A percentile compares a stretch with the other conserved stretches of the same genome.
phyloP scores from a whole-genome alignment of 2,797 vertebrate species.

The Vespertilio murinus region DNA sequence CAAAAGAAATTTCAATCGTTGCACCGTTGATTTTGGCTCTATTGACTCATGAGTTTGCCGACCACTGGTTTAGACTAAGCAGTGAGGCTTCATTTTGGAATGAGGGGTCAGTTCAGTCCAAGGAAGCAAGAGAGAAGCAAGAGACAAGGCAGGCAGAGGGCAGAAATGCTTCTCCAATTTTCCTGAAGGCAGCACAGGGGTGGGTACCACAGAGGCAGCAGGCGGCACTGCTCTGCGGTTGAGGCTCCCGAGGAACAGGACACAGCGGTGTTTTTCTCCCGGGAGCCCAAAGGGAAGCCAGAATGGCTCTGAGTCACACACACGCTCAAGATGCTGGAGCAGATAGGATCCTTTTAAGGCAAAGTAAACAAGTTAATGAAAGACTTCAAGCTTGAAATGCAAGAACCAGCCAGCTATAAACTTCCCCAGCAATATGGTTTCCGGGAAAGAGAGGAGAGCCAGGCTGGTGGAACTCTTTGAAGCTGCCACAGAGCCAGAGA shows the following conservation, averaged over 20 bases:
- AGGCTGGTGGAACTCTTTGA: neutral
- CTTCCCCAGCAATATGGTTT: neutral
- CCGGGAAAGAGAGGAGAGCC: neutral
- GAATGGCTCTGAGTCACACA: neutral
- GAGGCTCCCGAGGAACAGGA: neutral
- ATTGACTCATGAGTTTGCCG: no score
- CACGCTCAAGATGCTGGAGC: neutral
- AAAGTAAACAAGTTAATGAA: neutral
- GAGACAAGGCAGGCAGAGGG: neutral
- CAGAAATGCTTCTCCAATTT: neutral
- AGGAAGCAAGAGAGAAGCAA: neutral
- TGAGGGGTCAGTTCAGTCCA: neutral
- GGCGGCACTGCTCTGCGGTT: neutral
- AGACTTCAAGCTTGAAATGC: neutral
- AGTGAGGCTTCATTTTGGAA: neutral
- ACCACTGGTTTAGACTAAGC: neutral
- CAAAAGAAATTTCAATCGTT: no score
- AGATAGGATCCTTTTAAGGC: neutral
- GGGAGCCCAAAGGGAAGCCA: neutral
- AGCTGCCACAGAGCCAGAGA: neutral
- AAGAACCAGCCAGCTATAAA: neutral
- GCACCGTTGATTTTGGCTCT: no score
- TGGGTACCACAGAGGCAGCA: fast-evolving
- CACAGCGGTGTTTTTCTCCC: neutral
- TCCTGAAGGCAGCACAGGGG: neutral